A percentile compares a stretch with the other conserved stretches of the same genome.
phyloP scores from a whole-genome alignment of 1,140 invertebrate genomes.

The Melipona quadrifasciata region DNA sequence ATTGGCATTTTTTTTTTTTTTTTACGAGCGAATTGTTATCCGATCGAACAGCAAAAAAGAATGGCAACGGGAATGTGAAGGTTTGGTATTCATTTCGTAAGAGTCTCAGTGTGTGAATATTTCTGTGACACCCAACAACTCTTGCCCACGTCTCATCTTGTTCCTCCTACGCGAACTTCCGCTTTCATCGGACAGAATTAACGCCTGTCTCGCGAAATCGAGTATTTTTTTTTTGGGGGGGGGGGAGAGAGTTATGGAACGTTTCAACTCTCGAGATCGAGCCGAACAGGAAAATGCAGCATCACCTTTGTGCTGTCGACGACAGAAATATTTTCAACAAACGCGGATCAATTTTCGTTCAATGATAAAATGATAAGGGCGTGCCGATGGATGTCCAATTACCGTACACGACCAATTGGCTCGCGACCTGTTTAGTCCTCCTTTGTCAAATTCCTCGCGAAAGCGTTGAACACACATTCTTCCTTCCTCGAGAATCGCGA shows the following conservation, averaged over 20 bases:
- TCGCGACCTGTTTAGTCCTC: not conserved
- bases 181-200: not conserved
- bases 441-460: slow-evolving; percentile 3
- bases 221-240: not conserved
- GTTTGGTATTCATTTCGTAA: slow-evolving; percentile 44
- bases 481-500: not conserved
- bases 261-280: not conserved
- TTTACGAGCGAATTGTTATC: not conserved
- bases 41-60: slow-evolving; percentile 17
- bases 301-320: not conserved
- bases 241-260: not conserved
- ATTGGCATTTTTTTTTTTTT: not conserved
- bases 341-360: not conserved
- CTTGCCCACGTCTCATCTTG: slow-evolving; percentile 71
- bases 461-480: not conserved
- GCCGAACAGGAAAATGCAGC: not conserved
- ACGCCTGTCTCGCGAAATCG: not conserved
- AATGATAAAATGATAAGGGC: not conserved
- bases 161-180: not conserved
- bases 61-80: slow-evolving; percentile 27
- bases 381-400: slow-evolving; percentile 22
- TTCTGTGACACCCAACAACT: slow-evolving; percentile 86
- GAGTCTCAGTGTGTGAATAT: slow-evolving; percentile 49
- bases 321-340: slow-evolving; percentile 7
- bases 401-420: not conserved